These are phyloP conservation scores for Heterodera carotae DNA, from an alignment of 1,140 invertebrate genomes.

Conservation along the genomic window DNA sequence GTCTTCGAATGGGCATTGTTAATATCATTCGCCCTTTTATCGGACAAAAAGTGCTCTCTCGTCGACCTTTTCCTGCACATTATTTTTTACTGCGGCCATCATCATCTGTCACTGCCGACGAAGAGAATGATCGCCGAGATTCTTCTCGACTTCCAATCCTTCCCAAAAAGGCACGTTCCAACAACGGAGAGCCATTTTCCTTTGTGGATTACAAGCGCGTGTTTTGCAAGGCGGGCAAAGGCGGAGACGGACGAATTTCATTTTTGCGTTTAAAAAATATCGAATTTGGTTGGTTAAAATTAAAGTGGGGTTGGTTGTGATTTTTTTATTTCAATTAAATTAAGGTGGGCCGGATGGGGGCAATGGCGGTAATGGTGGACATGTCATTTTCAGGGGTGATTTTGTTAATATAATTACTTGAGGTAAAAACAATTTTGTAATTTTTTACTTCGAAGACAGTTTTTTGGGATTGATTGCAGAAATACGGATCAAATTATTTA, in stretches of 20 bases:
- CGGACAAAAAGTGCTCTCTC: background rate
- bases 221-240: conserved; percentile 76
- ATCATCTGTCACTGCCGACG: background rate
- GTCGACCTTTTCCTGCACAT: background rate
- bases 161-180: conserved; percentile 37
- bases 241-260: conserved; percentile 86
- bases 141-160: conserved; percentile 33
- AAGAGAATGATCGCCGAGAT: background rate
- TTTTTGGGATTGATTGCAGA: too few species aligned
- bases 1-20: too few species aligned
- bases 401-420: background rate
- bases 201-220: conserved; percentile 69
- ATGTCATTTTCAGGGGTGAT: conserved; percentile 72
- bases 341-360: conserved; percentile 86
- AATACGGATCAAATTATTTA: too few species aligned
- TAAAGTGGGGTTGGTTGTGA: background rate
- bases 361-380: conserved; percentile 94
- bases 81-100: background rate
- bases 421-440: background rate
- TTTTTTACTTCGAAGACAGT: conserved; percentile 22
- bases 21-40: background rate
- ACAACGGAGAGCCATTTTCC: conserved; percentile 33
- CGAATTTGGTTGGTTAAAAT: conserved; percentile 71
- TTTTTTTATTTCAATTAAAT: background rate
- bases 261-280: conserved; percentile 79